Evolutionary conservation across 1,140 invertebrate genomes (phyloP).

Genomic region (Drosophila mojavensis): DNA sequence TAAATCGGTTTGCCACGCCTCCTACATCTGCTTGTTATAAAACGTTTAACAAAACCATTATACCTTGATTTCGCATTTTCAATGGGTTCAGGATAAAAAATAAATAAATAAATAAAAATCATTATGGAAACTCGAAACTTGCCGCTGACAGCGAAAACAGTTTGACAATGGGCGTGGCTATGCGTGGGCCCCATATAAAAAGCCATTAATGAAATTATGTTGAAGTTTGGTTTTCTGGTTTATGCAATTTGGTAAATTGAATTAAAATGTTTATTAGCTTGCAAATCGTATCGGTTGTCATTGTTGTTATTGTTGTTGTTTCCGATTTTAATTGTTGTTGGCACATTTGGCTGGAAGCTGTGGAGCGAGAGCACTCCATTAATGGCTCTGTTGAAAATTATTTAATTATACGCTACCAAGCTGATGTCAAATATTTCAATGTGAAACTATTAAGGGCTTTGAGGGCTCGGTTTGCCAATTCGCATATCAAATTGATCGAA

Average conservation of each 20-base stretch:
- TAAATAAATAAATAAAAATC: neutral
- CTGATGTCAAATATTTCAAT: conserved; percentile 28
- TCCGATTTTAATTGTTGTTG: conserved; percentile 21
- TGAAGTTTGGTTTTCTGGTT: conserved; percentile 74
- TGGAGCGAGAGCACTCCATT: conserved; percentile 45
- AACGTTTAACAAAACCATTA: too few species aligned
- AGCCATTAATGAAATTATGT: conserved; percentile 75
- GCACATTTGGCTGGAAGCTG: neutral
- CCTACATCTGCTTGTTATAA: too few species aligned
- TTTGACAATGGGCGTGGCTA: conserved; percentile 23
- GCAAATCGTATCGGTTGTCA: conserved; percentile 46
- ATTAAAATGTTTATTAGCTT: conserved; percentile 79
- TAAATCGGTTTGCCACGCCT: too few species aligned
- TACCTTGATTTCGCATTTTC: too few species aligned
- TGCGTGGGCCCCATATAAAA: conserved; percentile 30
- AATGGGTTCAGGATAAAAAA: too few species aligned
- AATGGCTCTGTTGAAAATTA: conserved; percentile 63
- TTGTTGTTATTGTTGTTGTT: conserved; percentile 51
- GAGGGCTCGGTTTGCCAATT: conserved; percentile 28
- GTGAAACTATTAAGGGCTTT: conserved; percentile 5
- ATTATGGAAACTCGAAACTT: conserved; percentile 33
- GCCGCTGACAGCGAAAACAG: conserved; percentile 21
- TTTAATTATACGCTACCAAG: conserved; percentile 63
- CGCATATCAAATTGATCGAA: conserved; percentile 26
- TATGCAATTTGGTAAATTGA: conserved; percentile 75